phyloP scores from a whole-genome alignment of 2,888 invertebrate genomes.

The Tachina lurida region DNA sequence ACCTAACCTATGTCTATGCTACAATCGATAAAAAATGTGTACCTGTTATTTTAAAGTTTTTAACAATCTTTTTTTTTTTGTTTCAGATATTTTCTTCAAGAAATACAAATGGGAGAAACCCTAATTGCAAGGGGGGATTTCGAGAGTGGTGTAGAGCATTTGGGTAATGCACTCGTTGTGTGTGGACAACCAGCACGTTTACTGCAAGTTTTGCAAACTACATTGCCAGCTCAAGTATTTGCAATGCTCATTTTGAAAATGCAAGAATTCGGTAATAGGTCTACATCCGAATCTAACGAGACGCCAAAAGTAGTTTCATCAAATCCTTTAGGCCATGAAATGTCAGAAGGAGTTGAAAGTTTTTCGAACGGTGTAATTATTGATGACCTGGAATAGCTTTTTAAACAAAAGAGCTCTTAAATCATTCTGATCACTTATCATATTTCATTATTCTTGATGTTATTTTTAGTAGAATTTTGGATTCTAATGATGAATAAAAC shows the following conservation, averaged over 20 bases:
- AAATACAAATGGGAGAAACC: constrained; percentile 97
- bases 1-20: too few relatives aligned
- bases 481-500: constrained; percentile 42
- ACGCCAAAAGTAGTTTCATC: constrained; percentile 75
- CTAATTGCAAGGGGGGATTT: constrained; percentile 92
- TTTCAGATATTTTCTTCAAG: constrained; percentile 84
- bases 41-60: not conserved
- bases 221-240: constrained; percentile 97
- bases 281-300: constrained; percentile 77
- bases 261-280: constrained; percentile 82
- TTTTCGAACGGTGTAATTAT: constrained; percentile 75
- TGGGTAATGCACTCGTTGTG: constrained; percentile 98
- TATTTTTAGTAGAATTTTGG: constrained; percentile 49
- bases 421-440: constrained; percentile 18
- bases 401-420: not conserved
- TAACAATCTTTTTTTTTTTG: not conserved
- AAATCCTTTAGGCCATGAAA: constrained; percentile 73
- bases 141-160: constrained; percentile 96
- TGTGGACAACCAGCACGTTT: constrained; percentile 90
- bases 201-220: constrained; percentile 90
- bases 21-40: too few relatives aligned
- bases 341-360: constrained; percentile 75
- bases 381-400: constrained; percentile 81
- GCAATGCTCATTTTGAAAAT: constrained; percentile 91
- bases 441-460: constrained; percentile 16